Conservation (phyloP, 2,113 vertebrate species). For the Bostrychus sinensis region DNA sequence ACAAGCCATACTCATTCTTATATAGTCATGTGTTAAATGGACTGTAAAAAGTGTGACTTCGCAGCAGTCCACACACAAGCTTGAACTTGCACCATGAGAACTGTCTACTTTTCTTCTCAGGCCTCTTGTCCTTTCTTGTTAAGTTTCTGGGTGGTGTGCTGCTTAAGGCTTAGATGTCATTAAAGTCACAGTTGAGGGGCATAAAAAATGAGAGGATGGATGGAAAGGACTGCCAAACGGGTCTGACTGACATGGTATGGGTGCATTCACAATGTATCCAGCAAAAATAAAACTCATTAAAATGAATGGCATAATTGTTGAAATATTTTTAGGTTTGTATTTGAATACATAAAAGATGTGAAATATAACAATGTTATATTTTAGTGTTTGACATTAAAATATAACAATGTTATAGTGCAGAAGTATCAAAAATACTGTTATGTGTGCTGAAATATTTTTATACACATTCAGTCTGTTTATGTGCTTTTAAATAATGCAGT, state of each 20-base stretch:
- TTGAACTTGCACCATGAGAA: constrained; percentile 50
- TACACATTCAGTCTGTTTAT: too few species aligned
- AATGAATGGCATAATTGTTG: too few species aligned
- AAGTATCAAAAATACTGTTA: too few species aligned
- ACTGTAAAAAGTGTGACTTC: constrained; percentile 32
- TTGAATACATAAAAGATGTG: too few species aligned
- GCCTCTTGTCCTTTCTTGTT: constrained; percentile 51
- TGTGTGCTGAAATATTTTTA: too few species aligned
- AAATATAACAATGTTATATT: too few species aligned
- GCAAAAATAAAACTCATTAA: too few species aligned
- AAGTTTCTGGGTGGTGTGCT: constrained; percentile 58
- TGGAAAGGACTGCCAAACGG: constrained; percentile 6
- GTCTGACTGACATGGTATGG: constrained; percentile 17
- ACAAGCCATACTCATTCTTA: constrained; percentile 15
- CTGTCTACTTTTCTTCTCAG: constrained; percentile 35
- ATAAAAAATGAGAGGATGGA: constrained; percentile 26
- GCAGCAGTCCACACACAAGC: constrained; percentile 42
- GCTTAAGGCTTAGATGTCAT: constrained; percentile 54
- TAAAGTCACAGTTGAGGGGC: constrained; percentile 26
- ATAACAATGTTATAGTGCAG: too few species aligned
- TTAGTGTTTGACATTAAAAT: too few species aligned
- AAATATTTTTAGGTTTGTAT: too few species aligned
- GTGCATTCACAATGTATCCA: too few species aligned
- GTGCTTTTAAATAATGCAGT: too few species aligned
- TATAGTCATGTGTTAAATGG: constrained; percentile 35